Base-by-base conservation (phyloP, 2,888 invertebrate genomes). In the Glomeris marginata region DNA sequence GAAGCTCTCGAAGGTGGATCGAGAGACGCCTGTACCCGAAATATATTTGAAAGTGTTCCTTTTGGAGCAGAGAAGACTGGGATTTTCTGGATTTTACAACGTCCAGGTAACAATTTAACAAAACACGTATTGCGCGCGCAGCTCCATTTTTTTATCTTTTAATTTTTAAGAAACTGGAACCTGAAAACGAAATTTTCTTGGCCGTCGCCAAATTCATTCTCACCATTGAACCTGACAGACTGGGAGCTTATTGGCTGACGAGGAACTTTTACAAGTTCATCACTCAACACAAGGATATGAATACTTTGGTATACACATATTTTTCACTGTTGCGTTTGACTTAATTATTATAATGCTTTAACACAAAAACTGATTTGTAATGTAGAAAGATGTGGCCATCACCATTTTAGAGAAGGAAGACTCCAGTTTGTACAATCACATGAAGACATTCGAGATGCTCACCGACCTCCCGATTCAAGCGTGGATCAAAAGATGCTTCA, bases 401-500 rank as follows among this genome's bases (percentile, higher is more conserved):
- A 40, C 41, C 33, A 44, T 45, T 63, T 66, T 91, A 11, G 81
- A 81, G 62, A 81, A 81, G 57, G 87, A 90, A 64, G 88, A 90
- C 61, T 69, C 70, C 2, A 74, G 74, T 43, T 69, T 88, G 4
- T 80, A 76, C 60, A 78, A 74, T 55, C 79, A 83, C 63, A 68
- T 90, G 41, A 66, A 73, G n/a, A 74, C 75, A 41, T 74, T 78
- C 46, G 74, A 75, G 47, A 75, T 78, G 1, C 66, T 81, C 55
- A 75, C 77, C 50, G 69, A 67, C 52, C 66, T 85, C 44, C 82
- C 87, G 0, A 68, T 85, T 41, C 75, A 77, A 35, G 74, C 74
- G 57, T 90, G 88, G 88, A 86, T 84, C 64, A 75, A 77, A 50
- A 79, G 80, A 47, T 84, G 85, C 62, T 88, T 86, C 69, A 83